A percentile compares a stretch with the other conserved stretches of the same genome.
phyloP scores from a whole-genome alignment of 2,888 invertebrate genomes.

The Melanargia galathea region DNA sequence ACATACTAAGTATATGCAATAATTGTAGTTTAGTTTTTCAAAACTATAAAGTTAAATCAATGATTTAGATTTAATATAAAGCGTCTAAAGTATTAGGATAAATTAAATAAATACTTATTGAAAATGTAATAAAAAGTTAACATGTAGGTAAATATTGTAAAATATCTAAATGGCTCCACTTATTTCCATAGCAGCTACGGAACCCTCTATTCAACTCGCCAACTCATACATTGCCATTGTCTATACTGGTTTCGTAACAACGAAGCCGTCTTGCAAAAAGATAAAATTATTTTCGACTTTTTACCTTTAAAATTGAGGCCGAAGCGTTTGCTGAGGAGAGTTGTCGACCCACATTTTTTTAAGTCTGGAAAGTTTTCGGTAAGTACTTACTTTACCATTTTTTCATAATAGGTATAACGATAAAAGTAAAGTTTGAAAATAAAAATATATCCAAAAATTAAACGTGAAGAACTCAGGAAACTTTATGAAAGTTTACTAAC shows the following conservation, averaged over 20 bases:
- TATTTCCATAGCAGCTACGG: background rate
- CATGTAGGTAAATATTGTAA: too few relatives aligned
- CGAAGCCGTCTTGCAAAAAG: conserved; percentile 22
- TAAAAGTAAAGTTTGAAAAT: too few relatives aligned
- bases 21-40: too few relatives aligned
- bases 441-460: too few relatives aligned
- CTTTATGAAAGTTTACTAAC: background rate
- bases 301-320: conserved; percentile 21
- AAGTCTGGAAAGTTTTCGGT: conserved; percentile 22
- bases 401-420: background rate
- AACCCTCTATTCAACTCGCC: background rate
- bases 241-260: background rate
- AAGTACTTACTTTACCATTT: conserved; percentile 5
- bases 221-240: background rate
- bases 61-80: too few relatives aligned
- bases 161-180: background rate
- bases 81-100: too few relatives aligned
- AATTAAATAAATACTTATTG: too few relatives aligned
- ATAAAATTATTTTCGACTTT: conserved; percentile 31
- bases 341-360: conserved; percentile 34
- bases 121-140: too few relatives aligned
- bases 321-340: conserved; percentile 20
- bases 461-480: too few relatives aligned
- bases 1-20: too few relatives aligned
- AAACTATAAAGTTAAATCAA: too few relatives aligned